Percentiles rank a stretch among this genome's conserved stretches.
phyloP scores from a whole-genome alignment of 2,888 invertebrate species.

The Seira musarum region DNA sequence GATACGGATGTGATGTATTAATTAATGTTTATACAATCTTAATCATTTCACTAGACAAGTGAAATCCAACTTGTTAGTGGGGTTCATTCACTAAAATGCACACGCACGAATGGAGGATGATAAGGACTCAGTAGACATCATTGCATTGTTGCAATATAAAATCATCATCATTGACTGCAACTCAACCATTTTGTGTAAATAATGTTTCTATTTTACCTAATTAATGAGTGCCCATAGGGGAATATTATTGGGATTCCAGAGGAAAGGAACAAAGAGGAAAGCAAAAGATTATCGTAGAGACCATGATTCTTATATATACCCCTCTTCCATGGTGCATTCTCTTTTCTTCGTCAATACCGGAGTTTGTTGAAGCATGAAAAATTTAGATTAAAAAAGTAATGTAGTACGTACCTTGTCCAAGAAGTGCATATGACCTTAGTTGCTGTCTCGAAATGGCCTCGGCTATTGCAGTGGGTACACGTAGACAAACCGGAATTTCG shows the following conservation, averaged over 20 bases:
- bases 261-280: background rate
- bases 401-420: constrained; percentile 79
- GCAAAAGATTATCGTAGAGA: background rate
- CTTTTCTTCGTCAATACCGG: background rate
- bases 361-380: background rate
- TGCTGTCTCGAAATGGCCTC: constrained; percentile 93
- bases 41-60: background rate
- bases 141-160: background rate
- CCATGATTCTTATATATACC: too few species aligned
- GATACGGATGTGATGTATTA: background rate
- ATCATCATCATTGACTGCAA: constrained; percentile 25
- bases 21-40: background rate
- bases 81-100: constrained; percentile 30
- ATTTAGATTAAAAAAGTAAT: background rate
- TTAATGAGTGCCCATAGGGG: constrained; percentile 54
- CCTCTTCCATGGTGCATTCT: too few species aligned
- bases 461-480: constrained; percentile 86
- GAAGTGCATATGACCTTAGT: constrained; percentile 88
- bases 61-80: constrained; percentile 1
- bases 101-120: background rate
- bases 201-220: constrained; percentile 57
- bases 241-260: constrained; percentile 22
- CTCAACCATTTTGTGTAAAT: constrained; percentile 47
- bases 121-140: background rate
- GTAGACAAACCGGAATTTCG: constrained; percentile 92